Conservation (phyloP, 2,797 vertebrate species). For the Hippoglossus hippoglossus region DNA sequence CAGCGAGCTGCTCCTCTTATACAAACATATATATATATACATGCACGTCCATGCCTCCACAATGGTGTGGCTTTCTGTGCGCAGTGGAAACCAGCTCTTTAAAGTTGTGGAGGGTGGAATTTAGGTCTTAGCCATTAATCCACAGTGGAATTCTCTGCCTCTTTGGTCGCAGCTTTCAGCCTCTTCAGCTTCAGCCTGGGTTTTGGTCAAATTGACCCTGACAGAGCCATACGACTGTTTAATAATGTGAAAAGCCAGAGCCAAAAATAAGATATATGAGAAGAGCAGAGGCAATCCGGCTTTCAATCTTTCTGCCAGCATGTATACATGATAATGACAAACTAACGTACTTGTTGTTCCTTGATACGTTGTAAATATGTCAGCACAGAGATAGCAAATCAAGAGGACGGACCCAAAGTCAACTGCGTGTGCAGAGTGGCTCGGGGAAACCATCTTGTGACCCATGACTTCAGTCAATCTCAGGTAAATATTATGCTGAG, state of each 20-base stretch:
- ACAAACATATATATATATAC: not conserved
- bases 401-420: not conserved
- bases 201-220: slow-evolving; percentile 42
- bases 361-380: slow-evolving; percentile 35
- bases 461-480: slow-evolving; percentile 30
- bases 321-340: slow-evolving; percentile 7
- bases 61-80: slow-evolving; percentile 37
- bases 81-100: slow-evolving; percentile 64
- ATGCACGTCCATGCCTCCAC: slow-evolving; percentile 8
- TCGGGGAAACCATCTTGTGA: slow-evolving; percentile 2
- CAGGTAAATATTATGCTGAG: slow-evolving; percentile 59
- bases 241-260: slow-evolving; percentile 7
- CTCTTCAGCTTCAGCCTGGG: slow-evolving; percentile 26
- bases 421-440: not conserved
- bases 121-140: slow-evolving; percentile 82
- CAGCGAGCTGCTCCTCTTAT: slow-evolving; percentile 7
- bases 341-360: slow-evolving; percentile 26
- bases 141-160: slow-evolving; percentile 77
- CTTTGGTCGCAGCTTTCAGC: slow-evolving; percentile 45
- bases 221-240: not conserved
- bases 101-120: slow-evolving; percentile 65
- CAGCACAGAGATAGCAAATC: slow-evolving; percentile 26
- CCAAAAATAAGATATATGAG: not conserved
- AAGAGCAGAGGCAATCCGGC: not conserved
- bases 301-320: slow-evolving; percentile 22